Evolutionary conservation across 2,113 vertebrate genomes (phyloP).

Genomic region (Ictidomys tridecemlineatus): DNA sequence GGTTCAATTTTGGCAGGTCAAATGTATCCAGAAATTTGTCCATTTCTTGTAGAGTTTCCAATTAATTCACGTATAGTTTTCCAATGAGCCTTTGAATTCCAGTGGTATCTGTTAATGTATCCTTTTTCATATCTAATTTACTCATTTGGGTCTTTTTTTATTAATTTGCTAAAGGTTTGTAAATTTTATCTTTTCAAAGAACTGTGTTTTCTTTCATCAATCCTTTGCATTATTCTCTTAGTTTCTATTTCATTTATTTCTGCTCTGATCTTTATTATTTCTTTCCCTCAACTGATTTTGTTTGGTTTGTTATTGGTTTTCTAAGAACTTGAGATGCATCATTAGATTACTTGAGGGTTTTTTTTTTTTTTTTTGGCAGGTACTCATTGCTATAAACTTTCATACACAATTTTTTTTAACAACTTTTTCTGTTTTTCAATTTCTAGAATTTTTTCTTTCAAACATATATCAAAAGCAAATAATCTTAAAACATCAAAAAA

Average conservation of each 20-base stretch:
- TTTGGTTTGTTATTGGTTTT: too few relatives aligned
- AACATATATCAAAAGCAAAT: neutral
- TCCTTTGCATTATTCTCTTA: too few relatives aligned
- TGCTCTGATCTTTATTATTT: too few relatives aligned
- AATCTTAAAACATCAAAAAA: neutral
- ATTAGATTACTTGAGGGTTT: neutral
- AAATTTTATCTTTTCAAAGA: neutral
- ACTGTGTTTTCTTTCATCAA: too few relatives aligned
- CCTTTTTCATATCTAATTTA: neutral
- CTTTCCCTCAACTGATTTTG: too few relatives aligned
- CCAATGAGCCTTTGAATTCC: neutral
- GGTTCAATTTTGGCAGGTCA: neutral
- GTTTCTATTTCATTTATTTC: too few relatives aligned
- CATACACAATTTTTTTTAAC: neutral
- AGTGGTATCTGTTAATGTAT: neutral
- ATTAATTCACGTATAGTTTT: neutral
- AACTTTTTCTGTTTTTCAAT: neutral
- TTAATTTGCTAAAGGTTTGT: neutral
- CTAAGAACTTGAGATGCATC: neutral
- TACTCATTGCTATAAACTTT: neutral
- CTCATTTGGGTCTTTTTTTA: neutral
- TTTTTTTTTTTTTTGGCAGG: neutral
- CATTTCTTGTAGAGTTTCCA: neutral
- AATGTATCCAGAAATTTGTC: neutral
- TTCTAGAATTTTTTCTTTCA: constrained; percentile 49